Conservation (phyloP, 2,888 invertebrate species). For the Cephus pulcher region DNA sequence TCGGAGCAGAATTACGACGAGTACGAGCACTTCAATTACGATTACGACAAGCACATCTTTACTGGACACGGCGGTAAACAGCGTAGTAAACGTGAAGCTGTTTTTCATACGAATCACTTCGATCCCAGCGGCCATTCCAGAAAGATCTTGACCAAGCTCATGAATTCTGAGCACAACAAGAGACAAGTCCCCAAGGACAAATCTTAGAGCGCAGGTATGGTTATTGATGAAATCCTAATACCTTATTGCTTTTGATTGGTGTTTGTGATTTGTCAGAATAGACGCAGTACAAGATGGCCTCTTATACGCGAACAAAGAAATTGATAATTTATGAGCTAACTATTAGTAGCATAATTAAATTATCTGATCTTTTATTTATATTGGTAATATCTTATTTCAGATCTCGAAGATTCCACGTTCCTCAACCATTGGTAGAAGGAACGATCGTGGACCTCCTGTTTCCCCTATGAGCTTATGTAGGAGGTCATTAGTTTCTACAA, state of each 20-base stretch:
- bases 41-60: conserved; percentile 90
- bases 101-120: conserved; percentile 89
- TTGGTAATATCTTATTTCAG: neutral
- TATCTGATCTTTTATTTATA: neutral
- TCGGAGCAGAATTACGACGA: conserved; percentile 88
- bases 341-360: neutral
- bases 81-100: conserved; percentile 88
- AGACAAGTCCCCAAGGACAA: conserved; percentile 68
- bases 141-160: conserved; percentile 87
- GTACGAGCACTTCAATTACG: conserved; percentile 95
- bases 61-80: conserved; percentile 92
- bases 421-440: neutral
- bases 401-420: neutral
- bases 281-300: neutral
- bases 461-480: neutral
- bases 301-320: neutral
- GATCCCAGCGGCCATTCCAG: conserved; percentile 94
- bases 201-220: conserved; percentile 23
- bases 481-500: neutral
- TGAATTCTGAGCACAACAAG: conserved; percentile 86
- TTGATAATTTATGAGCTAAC: neutral
- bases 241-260: neutral
- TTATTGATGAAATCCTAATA: neutral
- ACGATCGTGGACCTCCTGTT: neutral
- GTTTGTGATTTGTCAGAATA: neutral